Conservation (phyloP, 2,888 invertebrate species). For the Cenopis cana region DNA sequence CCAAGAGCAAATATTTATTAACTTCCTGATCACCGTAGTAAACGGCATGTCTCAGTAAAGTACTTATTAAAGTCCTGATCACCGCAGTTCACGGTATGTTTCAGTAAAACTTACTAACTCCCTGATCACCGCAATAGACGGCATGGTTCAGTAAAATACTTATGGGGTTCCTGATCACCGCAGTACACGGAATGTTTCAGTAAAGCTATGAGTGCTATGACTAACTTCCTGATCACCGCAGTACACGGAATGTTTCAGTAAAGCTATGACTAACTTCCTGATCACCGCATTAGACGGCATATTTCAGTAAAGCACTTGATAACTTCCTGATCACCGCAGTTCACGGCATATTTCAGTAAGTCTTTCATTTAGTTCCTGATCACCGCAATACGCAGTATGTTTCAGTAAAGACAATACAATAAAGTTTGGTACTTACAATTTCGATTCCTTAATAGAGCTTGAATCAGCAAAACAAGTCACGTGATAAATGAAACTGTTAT, state of each 20-base stretch:
- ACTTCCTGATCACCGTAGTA: neutral
- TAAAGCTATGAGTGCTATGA: no score
- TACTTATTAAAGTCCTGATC: no score
- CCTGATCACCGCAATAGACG: neutral
- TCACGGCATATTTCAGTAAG: no score
- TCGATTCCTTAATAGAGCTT: neutral
- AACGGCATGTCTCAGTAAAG: neutral
- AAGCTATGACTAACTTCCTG: neutral
- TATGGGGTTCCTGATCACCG: neutral
- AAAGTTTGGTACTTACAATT: neutral
- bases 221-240: neutral
- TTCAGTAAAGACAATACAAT: neutral
- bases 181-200: neutral
- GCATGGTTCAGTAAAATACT: neutral
- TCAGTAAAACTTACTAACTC: neutral
- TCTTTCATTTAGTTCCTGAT: no score
- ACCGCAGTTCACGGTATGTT: neutral
- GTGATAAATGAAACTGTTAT: neutral
- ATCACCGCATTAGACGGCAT: neutral
- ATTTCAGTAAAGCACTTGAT: neutral
- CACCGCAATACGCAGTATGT: no score
- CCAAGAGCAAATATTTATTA: no score
- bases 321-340: no score
- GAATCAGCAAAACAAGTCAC: neutral
- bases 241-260: neutral